These are phyloP conservation scores for Pimephales promelas DNA, from an alignment of 2,113 vertebrate genomes.

Conservation along the genomic window DNA sequence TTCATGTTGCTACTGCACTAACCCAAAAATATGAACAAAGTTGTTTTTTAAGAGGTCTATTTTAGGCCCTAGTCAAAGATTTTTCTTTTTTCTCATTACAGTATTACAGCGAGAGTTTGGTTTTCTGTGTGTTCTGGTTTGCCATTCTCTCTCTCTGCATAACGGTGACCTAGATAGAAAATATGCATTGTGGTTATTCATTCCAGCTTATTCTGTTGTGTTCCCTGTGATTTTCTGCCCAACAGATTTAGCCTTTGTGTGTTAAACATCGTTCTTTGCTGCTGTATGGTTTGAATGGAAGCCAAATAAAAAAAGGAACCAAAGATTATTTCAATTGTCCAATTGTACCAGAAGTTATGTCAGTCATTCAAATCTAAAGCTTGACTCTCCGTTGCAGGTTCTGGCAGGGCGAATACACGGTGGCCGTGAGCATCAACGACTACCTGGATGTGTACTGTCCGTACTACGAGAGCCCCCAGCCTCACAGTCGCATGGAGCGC, in stretches of 20 bases:
- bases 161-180: conserved; percentile 47
- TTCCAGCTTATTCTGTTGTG: conserved; percentile 41
- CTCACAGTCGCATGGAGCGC: conserved; percentile 87
- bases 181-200: conserved; percentile 29
- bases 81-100: not conserved
- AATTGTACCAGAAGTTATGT: not conserved
- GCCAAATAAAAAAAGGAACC: conserved; percentile 12
- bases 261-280: conserved; percentile 2
- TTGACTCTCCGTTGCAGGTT: conserved; percentile 78
- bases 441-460: conserved; percentile 98
- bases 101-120: conserved; percentile 25
- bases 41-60: conserved; percentile 16
- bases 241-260: conserved; percentile 40
- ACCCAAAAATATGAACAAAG: conserved; percentile 18
- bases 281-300: conserved; percentile 1
- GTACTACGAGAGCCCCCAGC: conserved; percentile 86
- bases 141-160: conserved; percentile 36
- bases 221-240: conserved; percentile 39
- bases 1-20: conserved; percentile 13
- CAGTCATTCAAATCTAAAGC: not conserved
- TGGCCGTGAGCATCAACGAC: conserved; percentile 96
- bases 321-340: conserved; percentile 10
- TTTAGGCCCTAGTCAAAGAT: conserved; percentile 15
- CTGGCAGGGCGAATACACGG: conserved; percentile 88
- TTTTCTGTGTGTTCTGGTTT: conserved; percentile 28